These are phyloP conservation scores for Epinephelus awoara DNA, from an alignment of 2,797 vertebrate species.

Conservation along the genomic window DNA sequence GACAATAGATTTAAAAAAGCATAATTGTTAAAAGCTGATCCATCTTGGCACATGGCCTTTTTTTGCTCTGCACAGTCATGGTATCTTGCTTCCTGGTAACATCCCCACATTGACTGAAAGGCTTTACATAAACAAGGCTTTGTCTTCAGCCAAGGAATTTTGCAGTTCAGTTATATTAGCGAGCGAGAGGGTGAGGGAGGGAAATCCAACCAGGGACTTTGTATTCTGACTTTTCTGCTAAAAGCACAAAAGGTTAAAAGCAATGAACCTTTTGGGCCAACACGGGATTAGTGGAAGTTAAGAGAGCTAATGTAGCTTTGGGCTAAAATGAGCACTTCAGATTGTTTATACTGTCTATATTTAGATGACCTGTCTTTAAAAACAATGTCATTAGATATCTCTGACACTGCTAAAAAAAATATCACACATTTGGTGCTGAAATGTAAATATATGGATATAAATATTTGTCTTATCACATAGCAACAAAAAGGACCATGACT, in stretches of 20 bases:
- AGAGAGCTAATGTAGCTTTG: background rate
- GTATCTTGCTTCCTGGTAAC: conserved; percentile 40
- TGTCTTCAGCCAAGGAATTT: conserved; percentile 46
- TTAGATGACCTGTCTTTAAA: background rate
- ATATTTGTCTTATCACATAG: background rate
- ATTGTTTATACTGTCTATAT: background rate
- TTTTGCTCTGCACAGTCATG: conserved; percentile 27
- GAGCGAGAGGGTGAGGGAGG: background rate
- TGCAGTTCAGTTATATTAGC: conserved; percentile 41
- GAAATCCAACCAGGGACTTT: background rate
- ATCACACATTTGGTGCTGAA: background rate
- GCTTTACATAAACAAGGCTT: conserved; percentile 55
- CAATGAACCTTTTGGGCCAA: background rate
- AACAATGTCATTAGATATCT: background rate
- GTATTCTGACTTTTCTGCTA: conserved; percentile 15
- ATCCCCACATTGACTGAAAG: conserved; percentile 36
- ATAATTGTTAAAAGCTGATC: background rate
- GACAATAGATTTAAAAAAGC: background rate
- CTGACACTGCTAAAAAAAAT: background rate
- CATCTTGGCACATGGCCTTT: background rate
- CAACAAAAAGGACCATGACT: background rate
- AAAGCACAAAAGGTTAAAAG: conserved; percentile 23
- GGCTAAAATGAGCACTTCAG: background rate
- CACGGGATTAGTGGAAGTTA: background rate
- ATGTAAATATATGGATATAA: background rate